Evolutionary conservation across 2,113 vertebrate species (phyloP).

Genomic region (Gobio gobio): DNA sequence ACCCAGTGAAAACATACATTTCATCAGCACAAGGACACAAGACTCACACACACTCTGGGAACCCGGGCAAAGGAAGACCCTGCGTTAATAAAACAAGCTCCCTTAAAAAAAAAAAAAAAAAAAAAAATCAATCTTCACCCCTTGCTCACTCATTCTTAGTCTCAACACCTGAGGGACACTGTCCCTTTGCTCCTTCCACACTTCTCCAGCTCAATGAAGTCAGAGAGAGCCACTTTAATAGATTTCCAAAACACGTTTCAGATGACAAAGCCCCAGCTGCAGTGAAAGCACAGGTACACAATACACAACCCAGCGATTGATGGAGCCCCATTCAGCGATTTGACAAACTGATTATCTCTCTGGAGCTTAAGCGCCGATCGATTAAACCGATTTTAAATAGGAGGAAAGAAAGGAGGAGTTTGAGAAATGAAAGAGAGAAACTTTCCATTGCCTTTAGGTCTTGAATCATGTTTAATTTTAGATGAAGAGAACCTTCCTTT

Average conservation of each 20-base stretch:
- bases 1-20: not conserved
- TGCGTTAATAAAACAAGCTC: not conserved
- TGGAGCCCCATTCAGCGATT: conserved; percentile 60
- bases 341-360: conserved; percentile 69
- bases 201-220: conserved; percentile 30
- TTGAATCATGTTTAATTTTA: conserved; percentile 28
- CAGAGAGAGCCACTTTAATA: conserved; percentile 55
- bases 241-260: conserved; percentile 62
- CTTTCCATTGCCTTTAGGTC: conserved; percentile 38
- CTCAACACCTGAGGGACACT: conserved; percentile 45
- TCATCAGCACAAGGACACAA: conserved; percentile 20
- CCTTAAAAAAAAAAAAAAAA: not conserved
- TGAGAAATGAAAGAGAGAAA: not conserved
- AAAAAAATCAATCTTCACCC: not conserved
- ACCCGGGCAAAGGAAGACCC: conserved; percentile 30
- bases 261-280: conserved; percentile 53
- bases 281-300: conserved; percentile 59
- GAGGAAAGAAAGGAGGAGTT: conserved; percentile 15
- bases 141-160: not conserved
- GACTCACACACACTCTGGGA: conserved; percentile 7
- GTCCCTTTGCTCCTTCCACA: conserved; percentile 11
- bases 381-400: conserved; percentile 58
- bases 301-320: conserved; percentile 52
- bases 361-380: conserved; percentile 61
- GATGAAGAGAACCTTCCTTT: conserved; percentile 31